phyloP scores from a whole-genome alignment of 2,888 invertebrate species.

The Cecidostiba fungosa region DNA sequence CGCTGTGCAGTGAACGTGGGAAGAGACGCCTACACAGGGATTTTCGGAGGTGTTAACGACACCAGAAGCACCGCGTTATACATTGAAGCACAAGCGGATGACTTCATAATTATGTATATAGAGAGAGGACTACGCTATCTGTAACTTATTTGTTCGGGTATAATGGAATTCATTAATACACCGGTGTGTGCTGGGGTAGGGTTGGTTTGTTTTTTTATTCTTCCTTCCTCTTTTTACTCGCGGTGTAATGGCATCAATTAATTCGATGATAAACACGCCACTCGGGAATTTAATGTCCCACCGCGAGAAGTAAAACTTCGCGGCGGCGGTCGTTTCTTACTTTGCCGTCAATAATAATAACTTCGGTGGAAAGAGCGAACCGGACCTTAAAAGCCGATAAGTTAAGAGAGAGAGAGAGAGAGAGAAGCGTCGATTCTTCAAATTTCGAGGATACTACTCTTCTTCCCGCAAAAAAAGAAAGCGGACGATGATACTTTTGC shows the following conservation, averaged over 20 bases:
- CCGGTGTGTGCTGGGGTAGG: not conserved
- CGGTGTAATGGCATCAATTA: conserved; percentile 25
- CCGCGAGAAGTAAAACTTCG: conserved; percentile 17
- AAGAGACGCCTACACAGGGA: not conserved
- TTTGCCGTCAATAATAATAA: conserved; percentile 2
- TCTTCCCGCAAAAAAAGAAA: too few species aligned
- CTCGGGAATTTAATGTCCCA: conserved; percentile 22
- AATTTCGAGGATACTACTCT: conserved; percentile 43
- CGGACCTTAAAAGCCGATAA: not conserved
- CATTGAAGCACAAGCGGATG: not conserved
- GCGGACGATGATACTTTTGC: not conserved
- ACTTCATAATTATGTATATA: not conserved
- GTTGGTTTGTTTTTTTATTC: too few species aligned
- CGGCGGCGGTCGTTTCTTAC: not conserved
- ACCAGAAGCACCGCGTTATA: not conserved
- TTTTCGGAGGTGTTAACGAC: conserved; percentile 12
- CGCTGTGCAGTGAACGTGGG: not conserved
- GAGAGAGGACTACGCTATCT: too few species aligned
- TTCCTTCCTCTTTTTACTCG: not conserved
- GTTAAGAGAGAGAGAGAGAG: too few species aligned
- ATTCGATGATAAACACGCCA: conserved; percentile 49
- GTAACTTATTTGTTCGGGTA: conserved; percentile 33
- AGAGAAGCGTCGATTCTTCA: conserved; percentile 43
- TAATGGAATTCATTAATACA: conserved; percentile 53
- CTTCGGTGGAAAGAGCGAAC: not conserved